phyloP scores from a whole-genome alignment of 1,140 invertebrate species.

The Psilanteris sp. region DNA sequence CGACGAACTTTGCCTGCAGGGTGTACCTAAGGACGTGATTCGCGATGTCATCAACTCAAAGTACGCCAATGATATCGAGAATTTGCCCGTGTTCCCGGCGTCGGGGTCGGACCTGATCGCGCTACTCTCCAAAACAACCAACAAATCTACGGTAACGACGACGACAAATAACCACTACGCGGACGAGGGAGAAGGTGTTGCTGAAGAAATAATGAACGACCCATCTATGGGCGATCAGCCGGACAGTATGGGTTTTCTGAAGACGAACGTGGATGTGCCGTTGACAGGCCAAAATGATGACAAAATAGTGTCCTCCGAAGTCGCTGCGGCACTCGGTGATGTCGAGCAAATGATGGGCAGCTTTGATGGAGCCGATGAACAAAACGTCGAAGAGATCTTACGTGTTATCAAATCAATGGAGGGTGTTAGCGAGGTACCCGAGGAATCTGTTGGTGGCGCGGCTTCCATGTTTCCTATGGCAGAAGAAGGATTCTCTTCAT shows the following conservation, averaged over 20 bases:
- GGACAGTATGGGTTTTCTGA: constrained; percentile 83
- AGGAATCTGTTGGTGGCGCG: constrained; percentile 73
- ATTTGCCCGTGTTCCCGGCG: constrained; percentile 69
- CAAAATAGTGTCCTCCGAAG: constrained; percentile 22
- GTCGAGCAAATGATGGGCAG: constrained; percentile 46
- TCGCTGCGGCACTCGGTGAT: constrained; percentile 24
- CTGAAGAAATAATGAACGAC: constrained; percentile 78
- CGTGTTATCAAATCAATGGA: constrained; percentile 84
- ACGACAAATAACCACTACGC: constrained; percentile 10
- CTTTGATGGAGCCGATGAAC: constrained; percentile 77
- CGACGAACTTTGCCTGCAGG: constrained; percentile 76
- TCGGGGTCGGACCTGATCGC: constrained; percentile 71
- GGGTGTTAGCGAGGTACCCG: constrained; percentile 71
- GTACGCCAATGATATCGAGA: constrained; percentile 75
- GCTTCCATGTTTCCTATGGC: constrained; percentile 81
- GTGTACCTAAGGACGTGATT: constrained; percentile 77
- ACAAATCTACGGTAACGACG: constrained; percentile 20
- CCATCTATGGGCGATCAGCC: constrained; percentile 84
- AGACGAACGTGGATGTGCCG: constrained; percentile 72
- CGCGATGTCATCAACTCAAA: constrained; percentile 79
- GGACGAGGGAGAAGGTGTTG: constrained; percentile 15
- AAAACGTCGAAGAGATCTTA: constrained; percentile 83
- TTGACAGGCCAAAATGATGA: constrained; percentile 61
- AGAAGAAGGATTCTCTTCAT: constrained; percentile 79
- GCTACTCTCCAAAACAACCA: constrained; percentile 44